Base-by-base conservation (phyloP, 2,797 vertebrate species). In the Phrynocephalus guinanensis region DNA sequence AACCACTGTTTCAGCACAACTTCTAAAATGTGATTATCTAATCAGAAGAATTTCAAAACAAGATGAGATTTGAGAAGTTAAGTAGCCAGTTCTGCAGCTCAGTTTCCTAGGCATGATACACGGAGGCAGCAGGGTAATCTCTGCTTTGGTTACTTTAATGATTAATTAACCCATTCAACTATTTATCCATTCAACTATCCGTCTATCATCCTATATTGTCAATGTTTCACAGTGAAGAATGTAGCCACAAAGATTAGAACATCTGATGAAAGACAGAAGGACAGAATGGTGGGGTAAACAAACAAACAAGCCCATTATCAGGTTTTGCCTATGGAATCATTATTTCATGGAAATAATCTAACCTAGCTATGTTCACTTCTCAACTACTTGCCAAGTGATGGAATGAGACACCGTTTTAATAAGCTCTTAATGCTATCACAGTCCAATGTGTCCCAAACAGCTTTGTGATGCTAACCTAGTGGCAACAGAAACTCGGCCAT, bases 1-100 rank as follows among this genome's bases (percentile, higher is more conserved):
- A 30, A 0, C 87, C 82, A 52, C 83, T 44, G 87, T 0, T 87
- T 1, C 89, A 93, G 76, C 88, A 88, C 38, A 44, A 26, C 86
- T 0, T 78, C 18, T 13, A 60, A 66, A 72, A 7, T 33, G 28
- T 10, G 22, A 76, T 76, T 72, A 38, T n/a, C 22, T 3, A 33
- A 22, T 26, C 5, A 86, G 67, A 60, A 72, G 13, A 52, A 83
- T 30, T 48, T 11, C 16, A 80, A 72, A 56, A 72, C 68, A 80
- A 50, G 33, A 72, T 56, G 26, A 82, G 82, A 1, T 82, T 0
- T 66, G 38, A 82, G 60, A 63, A 75, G 11, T 70, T 66, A 66
- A 8, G 56, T 8, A 79, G 13, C 73, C 24, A 22, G 15, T 11
- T 87, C 44, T 33, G 26, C 20, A 85, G 56, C 28, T 22, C 6